Base-by-base conservation (phyloP, 1,140 invertebrate species). In the Drosophila nikananu region DNA sequence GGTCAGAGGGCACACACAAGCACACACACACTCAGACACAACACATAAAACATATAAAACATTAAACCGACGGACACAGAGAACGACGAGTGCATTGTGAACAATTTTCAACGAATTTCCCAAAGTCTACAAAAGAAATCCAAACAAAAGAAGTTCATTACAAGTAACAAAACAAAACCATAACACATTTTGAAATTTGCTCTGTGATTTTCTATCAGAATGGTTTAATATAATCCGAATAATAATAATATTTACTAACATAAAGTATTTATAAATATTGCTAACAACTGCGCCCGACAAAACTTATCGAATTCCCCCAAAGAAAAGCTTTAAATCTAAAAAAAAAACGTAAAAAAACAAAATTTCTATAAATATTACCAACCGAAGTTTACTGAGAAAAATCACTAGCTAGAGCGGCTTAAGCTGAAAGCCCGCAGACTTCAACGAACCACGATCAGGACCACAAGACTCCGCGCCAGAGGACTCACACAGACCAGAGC, bases 181-280 rank as follows among this genome's bases (percentile, higher is more conserved):
- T 80, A 82, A 84, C 61, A 86, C 63, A 70, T 67, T 86, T 86
- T 84, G 84, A 90, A 89, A 87, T 89, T 87, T 89, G 81, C 84
- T 87, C 84, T 90, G 86, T 90, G 86, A 90, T 90, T 90, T 90
- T 90, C 86, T 90, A 86, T 90, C 86, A 72, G 86, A 90, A 90
- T 77, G 86, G 86, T 90, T 90, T 90, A 90, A 62, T 81, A 62
- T 81, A 87, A 81, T 89, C 81, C 73, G 73, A 75, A 68, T 77
- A 78, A 84, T 79, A 75, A 65, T 70, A 79, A 77, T 63, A 89
- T 74, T 72, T 60, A 58, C 49, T n/a, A 61, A 59, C 37, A 72
- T 63, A 55, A 60, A 61, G 54, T 78, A 81, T 83, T 67, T 74
- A 87, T 77, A 87, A 87, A 83, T 83, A 87, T 64, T 80, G 80